Conservation (phyloP, 1,140 invertebrate species). For the Pseudomyrmex gracilis region DNA sequence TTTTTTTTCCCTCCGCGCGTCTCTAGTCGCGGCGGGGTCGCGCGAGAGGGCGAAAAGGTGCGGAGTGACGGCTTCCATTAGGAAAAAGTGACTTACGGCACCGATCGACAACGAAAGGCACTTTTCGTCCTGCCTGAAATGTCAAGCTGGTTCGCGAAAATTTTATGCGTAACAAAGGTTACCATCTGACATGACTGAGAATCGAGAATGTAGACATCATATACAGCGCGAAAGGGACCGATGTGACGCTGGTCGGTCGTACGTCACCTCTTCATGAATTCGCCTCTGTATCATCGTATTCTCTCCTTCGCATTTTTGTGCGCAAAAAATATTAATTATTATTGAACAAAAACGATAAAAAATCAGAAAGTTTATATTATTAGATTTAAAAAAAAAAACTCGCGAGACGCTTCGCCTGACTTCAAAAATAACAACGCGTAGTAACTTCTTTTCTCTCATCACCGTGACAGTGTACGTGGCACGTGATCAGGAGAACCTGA, state of each 20-base stretch:
- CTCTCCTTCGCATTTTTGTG: neutral
- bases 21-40: constrained; percentile 35
- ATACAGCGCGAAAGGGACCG: constrained; percentile 12
- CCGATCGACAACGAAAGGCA: constrained; percentile 79
- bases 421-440: constrained; percentile 19
- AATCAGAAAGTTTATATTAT: neutral
- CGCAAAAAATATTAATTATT: neutral
- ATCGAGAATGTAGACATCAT: constrained; percentile 36
- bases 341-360: neutral
- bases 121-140: constrained; percentile 67
- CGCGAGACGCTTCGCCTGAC: too few relatives aligned
- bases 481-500: constrained; percentile 46
- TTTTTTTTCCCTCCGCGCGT: constrained; percentile 18
- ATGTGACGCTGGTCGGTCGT: constrained; percentile 34
- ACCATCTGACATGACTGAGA: constrained; percentile 35
- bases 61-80: constrained; percentile 78
- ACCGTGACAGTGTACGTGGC: constrained; percentile 4
- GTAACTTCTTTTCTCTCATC: neutral
- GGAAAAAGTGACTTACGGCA: constrained; percentile 80
- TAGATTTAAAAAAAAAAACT: neutral
- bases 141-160: constrained; percentile 53
- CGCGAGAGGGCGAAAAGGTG: constrained; percentile 64
- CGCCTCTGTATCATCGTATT: neutral
- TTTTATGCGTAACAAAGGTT: constrained; percentile 61
- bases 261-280: constrained; percentile 44